A percentile compares a stretch with the other conserved stretches of the same genome.
These are phyloP conservation scores for Emys orbicularis DNA, from an alignment of 2,797 vertebrate genomes.

Conservation along the genomic window DNA sequence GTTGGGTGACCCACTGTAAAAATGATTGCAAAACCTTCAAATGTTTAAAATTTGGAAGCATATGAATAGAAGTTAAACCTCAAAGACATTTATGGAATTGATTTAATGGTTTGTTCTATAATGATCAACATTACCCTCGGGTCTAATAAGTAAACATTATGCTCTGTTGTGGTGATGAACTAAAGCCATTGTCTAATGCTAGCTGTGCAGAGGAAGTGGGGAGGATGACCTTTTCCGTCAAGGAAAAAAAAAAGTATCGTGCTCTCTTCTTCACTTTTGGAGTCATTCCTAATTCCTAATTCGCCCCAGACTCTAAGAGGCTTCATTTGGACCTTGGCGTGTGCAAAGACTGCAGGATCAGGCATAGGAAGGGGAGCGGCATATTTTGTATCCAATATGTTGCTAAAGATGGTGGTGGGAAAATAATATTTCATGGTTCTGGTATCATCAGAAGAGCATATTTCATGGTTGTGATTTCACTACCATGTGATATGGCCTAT, in stretches of 20 bases:
- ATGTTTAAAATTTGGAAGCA: slow-evolving; percentile 67
- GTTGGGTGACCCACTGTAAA: slow-evolving; percentile 28
- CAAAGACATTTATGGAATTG: slow-evolving; percentile 73
- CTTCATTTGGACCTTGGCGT: slow-evolving; percentile 17
- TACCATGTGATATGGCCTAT: slow-evolving; percentile 18
- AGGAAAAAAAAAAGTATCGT: slow-evolving; percentile 53
- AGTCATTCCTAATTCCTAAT: slow-evolving; percentile 75
- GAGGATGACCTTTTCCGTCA: slow-evolving; percentile 69
- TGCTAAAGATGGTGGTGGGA: slow-evolving; percentile 52
- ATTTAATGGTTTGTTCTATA: slow-evolving; percentile 76
- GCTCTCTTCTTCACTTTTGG: slow-evolving; percentile 60
- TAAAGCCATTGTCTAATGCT: slow-evolving; percentile 72
- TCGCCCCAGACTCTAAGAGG: slow-evolving; percentile 49
- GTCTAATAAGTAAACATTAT: slow-evolving; percentile 69
- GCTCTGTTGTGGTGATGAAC: slow-evolving; percentile 74
- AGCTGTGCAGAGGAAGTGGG: slow-evolving; percentile 41
- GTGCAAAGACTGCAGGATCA: slow-evolving; percentile 46
- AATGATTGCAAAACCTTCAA: slow-evolving; percentile 69
- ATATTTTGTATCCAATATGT: slow-evolving; percentile 45
- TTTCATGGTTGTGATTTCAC: slow-evolving; percentile 47
- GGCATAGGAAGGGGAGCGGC: slow-evolving; percentile 41
- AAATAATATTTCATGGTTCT: slow-evolving; percentile 32
- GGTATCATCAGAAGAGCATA: slow-evolving; percentile 3
- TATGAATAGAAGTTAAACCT: slow-evolving; percentile 72
- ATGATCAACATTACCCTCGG: slow-evolving; percentile 65